Conservation (phyloP, 2,888 invertebrate species). For the Macrophya annulata region DNA sequence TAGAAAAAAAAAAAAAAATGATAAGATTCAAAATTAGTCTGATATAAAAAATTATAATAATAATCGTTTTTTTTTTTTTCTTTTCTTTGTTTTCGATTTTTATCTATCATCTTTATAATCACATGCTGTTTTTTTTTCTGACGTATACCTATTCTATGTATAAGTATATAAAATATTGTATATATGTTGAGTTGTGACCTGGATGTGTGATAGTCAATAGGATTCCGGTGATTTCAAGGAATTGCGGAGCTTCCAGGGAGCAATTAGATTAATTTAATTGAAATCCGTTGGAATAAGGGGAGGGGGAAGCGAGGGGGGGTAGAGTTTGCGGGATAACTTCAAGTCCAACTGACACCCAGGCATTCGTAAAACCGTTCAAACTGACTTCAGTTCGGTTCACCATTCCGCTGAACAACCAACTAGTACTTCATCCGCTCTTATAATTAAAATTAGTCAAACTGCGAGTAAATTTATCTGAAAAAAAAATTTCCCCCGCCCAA, state of each 20-base stretch:
- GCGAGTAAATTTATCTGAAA: no score
- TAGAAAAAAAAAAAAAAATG: no score
- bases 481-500: no score
- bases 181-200: slow-evolving; percentile 30
- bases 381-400: not conserved
- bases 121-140: no score
- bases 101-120: no score
- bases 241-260: slow-evolving; percentile 43
- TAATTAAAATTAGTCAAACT: not conserved
- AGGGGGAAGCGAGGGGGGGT: no score
- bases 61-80: no score
- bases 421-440: not conserved
- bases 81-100: no score
- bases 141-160: not conserved
- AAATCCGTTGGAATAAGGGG: slow-evolving; percentile 5
- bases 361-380: slow-evolving; percentile 9
- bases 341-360: slow-evolving; percentile 20
- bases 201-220: slow-evolving; percentile 31
- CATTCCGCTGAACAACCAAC: not conserved
- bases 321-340: not conserved
- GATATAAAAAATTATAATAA: no score
- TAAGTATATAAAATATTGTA: not conserved
- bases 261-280: slow-evolving; percentile 53
- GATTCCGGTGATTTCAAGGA: slow-evolving; percentile 44
- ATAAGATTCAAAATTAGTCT: no score